Conservation (phyloP, 2,888 invertebrate genomes). For the Protophormia terraenovae region DNA sequence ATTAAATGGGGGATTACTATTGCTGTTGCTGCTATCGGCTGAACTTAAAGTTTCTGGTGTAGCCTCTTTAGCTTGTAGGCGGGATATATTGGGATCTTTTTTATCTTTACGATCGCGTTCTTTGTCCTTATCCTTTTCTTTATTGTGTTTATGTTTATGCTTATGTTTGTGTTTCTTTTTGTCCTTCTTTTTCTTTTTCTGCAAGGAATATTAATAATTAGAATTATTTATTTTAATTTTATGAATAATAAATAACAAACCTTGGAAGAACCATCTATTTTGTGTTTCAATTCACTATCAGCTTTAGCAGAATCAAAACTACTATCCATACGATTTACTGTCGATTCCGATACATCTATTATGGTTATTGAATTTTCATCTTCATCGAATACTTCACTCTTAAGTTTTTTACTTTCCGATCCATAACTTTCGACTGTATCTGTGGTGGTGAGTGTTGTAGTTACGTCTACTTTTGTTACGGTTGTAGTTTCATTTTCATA, state of each 20-base stretch:
- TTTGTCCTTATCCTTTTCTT: conserved; percentile 84
- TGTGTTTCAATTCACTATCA: conserved; percentile 73
- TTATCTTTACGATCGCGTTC: conserved; percentile 82
- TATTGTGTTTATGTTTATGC: conserved; percentile 95
- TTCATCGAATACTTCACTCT: conserved; percentile 80
- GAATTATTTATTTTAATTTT: not conserved
- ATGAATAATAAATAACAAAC: conserved; percentile 73
- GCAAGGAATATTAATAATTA: not conserved
- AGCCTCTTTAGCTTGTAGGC: conserved; percentile 78
- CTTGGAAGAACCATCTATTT: conserved; percentile 83
- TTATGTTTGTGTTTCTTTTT: conserved; percentile 92
- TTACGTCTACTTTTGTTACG: conserved; percentile 19
- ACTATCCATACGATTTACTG: conserved; percentile 70
- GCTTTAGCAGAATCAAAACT: conserved; percentile 72
- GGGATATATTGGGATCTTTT: conserved; percentile 78
- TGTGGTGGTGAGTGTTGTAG: conserved; percentile 41
- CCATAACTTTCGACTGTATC: conserved; percentile 63
- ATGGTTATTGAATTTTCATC: conserved; percentile 89
- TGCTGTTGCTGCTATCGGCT: conserved; percentile 81
- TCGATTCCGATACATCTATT: conserved; percentile 83
- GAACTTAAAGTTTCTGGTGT: conserved; percentile 81
- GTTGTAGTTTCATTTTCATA: conserved; percentile 71
- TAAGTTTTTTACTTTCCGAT: conserved; percentile 76
- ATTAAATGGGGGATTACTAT: conserved; percentile 77
- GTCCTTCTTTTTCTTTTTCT: conserved; percentile 87